phyloP scores from a whole-genome alignment of 2,113 vertebrate species.

The Ursus arctos region DNA sequence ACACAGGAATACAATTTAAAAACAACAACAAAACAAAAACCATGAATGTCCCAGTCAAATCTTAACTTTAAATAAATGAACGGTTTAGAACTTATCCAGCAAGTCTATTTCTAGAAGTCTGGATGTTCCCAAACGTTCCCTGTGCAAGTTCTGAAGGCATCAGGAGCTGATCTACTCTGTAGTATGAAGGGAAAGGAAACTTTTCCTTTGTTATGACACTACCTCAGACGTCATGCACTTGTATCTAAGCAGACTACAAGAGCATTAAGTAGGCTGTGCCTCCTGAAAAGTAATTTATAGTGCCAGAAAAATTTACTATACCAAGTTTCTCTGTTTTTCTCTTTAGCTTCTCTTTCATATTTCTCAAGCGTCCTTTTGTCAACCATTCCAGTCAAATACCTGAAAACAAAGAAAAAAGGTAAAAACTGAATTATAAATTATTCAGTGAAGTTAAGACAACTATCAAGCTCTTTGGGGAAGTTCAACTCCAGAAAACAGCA shows the following conservation, averaged over 20 bases:
- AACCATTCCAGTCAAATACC: conserved; percentile 99
- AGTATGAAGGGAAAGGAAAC: not conserved
- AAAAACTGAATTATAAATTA: conserved; percentile 27
- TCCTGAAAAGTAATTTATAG: conserved; percentile 30
- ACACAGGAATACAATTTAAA: not conserved
- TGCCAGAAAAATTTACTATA: conserved; percentile 82
- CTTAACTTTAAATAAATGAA: conserved; percentile 26
- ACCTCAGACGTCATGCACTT: not conserved
- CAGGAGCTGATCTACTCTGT: not conserved
- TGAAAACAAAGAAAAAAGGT: conserved; percentile 73
- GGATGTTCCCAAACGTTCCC: not conserved
- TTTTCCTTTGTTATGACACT: not conserved
- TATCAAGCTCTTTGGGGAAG: not conserved
- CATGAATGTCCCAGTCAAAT: not conserved
- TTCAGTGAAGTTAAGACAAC: not conserved
- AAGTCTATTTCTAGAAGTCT: not conserved
- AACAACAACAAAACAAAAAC: not conserved
- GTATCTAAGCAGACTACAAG: not conserved
- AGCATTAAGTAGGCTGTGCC: not conserved
- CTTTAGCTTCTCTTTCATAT: conserved; percentile 99
- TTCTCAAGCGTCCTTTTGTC: conserved; percentile 99
- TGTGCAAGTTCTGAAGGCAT: not conserved
- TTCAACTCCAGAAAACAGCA: not conserved
- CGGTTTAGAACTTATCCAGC: conserved; percentile 12
- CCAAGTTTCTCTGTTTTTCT: conserved; percentile 99